Base-by-base conservation (phyloP, 2,113 vertebrate species). In the Atractosteus spatula region DNA sequence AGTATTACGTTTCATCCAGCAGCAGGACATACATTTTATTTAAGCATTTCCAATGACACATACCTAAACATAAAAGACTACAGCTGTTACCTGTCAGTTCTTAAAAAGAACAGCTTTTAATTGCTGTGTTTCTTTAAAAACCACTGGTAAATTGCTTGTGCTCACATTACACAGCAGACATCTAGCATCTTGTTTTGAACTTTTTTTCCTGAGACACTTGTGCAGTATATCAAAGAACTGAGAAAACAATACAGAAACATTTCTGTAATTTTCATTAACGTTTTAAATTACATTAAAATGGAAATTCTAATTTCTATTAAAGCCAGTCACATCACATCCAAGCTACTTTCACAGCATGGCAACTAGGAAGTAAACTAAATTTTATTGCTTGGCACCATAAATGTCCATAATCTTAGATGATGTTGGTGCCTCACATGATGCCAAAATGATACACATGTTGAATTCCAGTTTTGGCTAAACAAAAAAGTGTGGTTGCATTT, bases 31-130 rank as follows among this genome's bases (percentile, higher is more conserved):
- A 42, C 56, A 71, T 44, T 7, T 72, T 66, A 66, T 72, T 57
- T 54, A 73, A 16, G 66, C n/a, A 8, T 42, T 55, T 47, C 11
- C 7, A 59, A 66, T 67, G 64, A 65, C 64, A 44, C 16, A 67
- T 41, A 59, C 63, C 64, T 64, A 43, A 13, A 44, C 41, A 54
- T 11, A 55, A 55, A 29, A 74, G 67, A 68, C 62, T 68, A 61
- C 72, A 68, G 66, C 72, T 63, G 72, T 42, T 69, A 44, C 67
- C 67, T 62, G 57, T 68, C 72, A 74, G 59, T 56, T 17, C 29
- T 63, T 14, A 14, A 61, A 59, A 13, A 7, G 56, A 12, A 59
- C 56, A 13, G 56, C 56, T 4, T 59, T 8, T 4, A 59, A 59
- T 59, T 4, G 56, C 56, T 4, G 12, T 13, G n/a, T 59, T 12